Conservation (phyloP, 2,888 invertebrate genomes). For the Azorinus chamasolen region DNA sequence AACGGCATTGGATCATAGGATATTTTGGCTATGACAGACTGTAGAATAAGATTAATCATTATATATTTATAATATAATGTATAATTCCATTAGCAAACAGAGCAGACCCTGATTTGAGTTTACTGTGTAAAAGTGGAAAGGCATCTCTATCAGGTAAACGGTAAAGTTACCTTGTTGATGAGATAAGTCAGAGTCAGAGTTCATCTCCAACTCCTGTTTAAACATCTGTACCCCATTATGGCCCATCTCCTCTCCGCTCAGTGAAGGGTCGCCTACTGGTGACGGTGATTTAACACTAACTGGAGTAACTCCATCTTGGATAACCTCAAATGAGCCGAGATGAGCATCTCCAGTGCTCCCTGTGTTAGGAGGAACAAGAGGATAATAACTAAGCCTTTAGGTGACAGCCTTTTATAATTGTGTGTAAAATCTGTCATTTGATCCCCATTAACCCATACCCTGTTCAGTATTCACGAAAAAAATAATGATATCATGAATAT, state of each 20-base stretch:
- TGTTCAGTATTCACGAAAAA: too few relatives aligned
- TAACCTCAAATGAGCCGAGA: conserved; percentile 14
- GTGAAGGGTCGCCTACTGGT: conserved; percentile 16
- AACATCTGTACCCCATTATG: conserved; percentile 6
- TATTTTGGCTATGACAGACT: too few relatives aligned
- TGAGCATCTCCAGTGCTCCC: conserved; percentile 19
- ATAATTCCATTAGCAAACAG: too few relatives aligned
- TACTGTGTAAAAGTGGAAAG: too few relatives aligned
- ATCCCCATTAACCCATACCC: too few relatives aligned
- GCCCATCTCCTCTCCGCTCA: conserved; percentile 4
- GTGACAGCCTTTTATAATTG: neutral
- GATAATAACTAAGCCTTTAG: neutral
- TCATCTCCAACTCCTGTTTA: neutral
- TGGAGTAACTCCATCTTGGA: neutral
- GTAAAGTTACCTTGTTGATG: conserved; percentile 5
- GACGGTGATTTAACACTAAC: neutral
- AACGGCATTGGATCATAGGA: too few relatives aligned
- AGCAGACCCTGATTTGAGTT: too few relatives aligned
- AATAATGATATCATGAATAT: too few relatives aligned
- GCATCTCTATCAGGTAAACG: too few relatives aligned
- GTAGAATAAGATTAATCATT: too few relatives aligned
- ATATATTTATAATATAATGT: too few relatives aligned
- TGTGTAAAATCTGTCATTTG: too few relatives aligned
- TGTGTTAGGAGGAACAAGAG: conserved; percentile 6
- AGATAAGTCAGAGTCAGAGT: neutral